phyloP scores from a whole-genome alignment of 1,140 invertebrate species.

The Oryzaephilus surinamensis region DNA sequence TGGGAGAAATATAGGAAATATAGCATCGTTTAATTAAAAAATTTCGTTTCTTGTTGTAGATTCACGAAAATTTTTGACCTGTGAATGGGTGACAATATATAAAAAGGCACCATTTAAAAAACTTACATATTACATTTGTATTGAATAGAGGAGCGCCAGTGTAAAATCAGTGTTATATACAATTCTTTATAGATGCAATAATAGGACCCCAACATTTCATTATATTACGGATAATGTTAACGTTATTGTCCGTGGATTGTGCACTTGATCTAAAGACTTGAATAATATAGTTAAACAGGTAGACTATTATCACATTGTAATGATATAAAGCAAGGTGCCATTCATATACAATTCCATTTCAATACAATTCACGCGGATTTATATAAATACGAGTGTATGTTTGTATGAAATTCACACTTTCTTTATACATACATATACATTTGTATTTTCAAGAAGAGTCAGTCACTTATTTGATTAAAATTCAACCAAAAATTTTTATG shows the following conservation, averaged over 20 bases:
- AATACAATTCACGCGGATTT: slow-evolving; percentile 18
- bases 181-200: slow-evolving; percentile 28
- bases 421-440: slow-evolving; percentile 4
- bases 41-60: too few species aligned
- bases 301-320: slow-evolving; percentile 29
- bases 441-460: background rate
- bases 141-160: slow-evolving; percentile 20
- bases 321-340: slow-evolving; percentile 27
- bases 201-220: slow-evolving; percentile 31
- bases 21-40: too few species aligned
- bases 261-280: slow-evolving; percentile 31
- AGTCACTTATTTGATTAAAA: background rate
- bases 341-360: slow-evolving; percentile 24
- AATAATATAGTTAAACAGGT: slow-evolving; percentile 33
- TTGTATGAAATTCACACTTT: slow-evolving; percentile 21
- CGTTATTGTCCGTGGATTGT: slow-evolving; percentile 30
- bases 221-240: slow-evolving; percentile 30
- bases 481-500: background rate
- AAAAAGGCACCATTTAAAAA: background rate
- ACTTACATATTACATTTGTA: slow-evolving; percentile 16
- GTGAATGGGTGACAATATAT: background rate
- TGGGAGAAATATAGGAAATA: too few species aligned
- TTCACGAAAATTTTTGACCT: too few species aligned
- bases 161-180: slow-evolving; percentile 31
- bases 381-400: slow-evolving; percentile 11